Conservation (phyloP, 92 coral and sea anemone genomes). For the Zoanthus gigantus region DNA sequence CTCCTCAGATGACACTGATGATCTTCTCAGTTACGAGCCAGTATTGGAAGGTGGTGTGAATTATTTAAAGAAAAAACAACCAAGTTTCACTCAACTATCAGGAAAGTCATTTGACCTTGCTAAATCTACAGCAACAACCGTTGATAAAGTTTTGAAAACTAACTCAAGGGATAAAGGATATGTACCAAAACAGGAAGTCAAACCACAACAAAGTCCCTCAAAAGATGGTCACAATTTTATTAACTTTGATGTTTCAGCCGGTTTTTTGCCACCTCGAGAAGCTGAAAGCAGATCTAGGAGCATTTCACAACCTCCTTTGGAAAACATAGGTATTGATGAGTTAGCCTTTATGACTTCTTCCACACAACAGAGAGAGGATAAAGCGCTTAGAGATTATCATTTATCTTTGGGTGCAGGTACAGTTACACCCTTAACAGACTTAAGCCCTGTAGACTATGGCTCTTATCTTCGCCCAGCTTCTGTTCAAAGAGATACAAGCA, state of each 20-base stretch:
- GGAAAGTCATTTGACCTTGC: constrained; percentile 19
- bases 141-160: constrained; percentile 26
- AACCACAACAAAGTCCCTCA: constrained; percentile 21
- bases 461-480: constrained; percentile 26
- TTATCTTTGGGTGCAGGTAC: constrained; percentile 72
- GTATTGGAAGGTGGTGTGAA: constrained; percentile 79
- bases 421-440: constrained; percentile 62
- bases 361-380: constrained; percentile 40
- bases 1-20: constrained; percentile 84
- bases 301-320: constrained; percentile 6
- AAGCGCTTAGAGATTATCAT: constrained; percentile 59
- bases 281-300: neutral
- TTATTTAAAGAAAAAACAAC: constrained; percentile 49
- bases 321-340: constrained; percentile 13
- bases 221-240: neutral
- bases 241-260: neutral
- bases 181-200: constrained; percentile 37
- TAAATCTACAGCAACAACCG: constrained; percentile 6
- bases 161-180: constrained; percentile 17
- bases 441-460: constrained; percentile 33
- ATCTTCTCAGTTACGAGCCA: constrained; percentile 82
- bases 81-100: neutral
- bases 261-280: neutral
- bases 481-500: neutral
- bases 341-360: neutral